phyloP scores from a whole-genome alignment of 2,888 invertebrate species.

The Cyclophora albipunctata region DNA sequence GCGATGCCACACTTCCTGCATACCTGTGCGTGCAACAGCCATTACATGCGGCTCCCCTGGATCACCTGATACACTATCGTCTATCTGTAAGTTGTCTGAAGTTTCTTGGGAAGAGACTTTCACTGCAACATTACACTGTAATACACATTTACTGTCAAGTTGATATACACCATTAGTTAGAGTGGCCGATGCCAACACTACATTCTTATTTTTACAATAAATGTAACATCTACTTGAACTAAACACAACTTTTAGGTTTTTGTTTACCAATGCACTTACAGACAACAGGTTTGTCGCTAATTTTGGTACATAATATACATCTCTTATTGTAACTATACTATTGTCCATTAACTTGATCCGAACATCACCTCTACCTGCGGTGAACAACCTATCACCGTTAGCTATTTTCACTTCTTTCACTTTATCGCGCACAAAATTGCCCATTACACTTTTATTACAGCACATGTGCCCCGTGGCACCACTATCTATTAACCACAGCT shows the following conservation, averaged over 20 bases:
- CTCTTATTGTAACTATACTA: not conserved
- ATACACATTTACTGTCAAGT: not conserved
- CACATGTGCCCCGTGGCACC: slow-evolving; percentile 7
- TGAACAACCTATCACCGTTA: slow-evolving; percentile 1
- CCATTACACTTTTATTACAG: not conserved
- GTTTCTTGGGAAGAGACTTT: no score
- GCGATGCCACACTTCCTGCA: slow-evolving; percentile 16
- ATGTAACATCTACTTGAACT: not conserved
- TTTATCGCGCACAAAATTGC: not conserved
- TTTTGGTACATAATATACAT: slow-evolving; percentile 8
- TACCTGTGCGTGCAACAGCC: not conserved
- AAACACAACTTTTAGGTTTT: slow-evolving; percentile 3
- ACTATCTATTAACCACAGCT: slow-evolving; percentile 4
- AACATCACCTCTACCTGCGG: slow-evolving; percentile 3
- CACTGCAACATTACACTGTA: no score
- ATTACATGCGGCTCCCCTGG: not conserved
- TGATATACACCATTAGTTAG: slow-evolving; percentile 3
- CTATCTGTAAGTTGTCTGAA: no score
- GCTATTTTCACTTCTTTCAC: slow-evolving; percentile 1
- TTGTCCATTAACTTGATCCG: slow-evolving; percentile 1
- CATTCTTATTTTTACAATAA: not conserved
- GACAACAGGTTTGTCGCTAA: slow-evolving; percentile 2
- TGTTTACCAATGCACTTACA: slow-evolving; percentile 5
- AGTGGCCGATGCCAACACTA: not conserved
- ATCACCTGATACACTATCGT: no score